Evolutionary conservation across 2,888 invertebrate genomes (phyloP).

Genomic region (Pseudococcus jackbeardsleyi): DNA sequence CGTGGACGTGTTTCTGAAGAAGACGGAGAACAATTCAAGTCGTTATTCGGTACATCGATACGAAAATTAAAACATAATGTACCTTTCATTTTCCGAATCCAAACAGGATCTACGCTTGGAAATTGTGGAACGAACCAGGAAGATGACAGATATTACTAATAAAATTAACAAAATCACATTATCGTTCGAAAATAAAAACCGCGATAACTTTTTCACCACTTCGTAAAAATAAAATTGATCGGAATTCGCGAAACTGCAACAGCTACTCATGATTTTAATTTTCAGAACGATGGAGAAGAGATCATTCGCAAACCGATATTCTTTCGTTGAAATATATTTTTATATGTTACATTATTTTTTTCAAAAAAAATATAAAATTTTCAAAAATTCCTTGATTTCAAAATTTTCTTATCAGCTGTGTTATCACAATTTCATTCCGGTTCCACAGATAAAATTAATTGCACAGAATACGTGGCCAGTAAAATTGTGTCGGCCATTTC

Average conservation of each 20-base stretch:
- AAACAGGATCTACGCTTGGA: not conserved
- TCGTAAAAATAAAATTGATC: slow-evolving; percentile 43
- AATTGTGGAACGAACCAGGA: not conserved
- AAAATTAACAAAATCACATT: slow-evolving; percentile 11
- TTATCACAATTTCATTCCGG: too few relatives aligned
- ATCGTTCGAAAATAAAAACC: slow-evolving; percentile 26
- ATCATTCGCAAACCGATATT: not conserved
- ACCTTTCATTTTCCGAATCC: not conserved
- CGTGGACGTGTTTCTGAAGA: not conserved
- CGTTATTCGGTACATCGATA: not conserved
- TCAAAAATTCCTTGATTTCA: too few relatives aligned
- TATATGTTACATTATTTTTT: too few relatives aligned
- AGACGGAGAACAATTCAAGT: not conserved
- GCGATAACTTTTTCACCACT: slow-evolving; percentile 21
- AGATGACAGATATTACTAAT: not conserved
- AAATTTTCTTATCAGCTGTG: too few relatives aligned
- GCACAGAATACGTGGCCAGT: too few relatives aligned
- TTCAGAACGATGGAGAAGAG: not conserved
- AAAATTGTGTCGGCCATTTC: too few relatives aligned
- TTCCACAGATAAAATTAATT: too few relatives aligned
- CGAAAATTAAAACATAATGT: not conserved
- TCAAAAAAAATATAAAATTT: too few relatives aligned
- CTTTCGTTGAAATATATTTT: too few relatives aligned
- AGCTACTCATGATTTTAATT: not conserved
- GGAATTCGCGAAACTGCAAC: slow-evolving; percentile 39